Base-by-base conservation (phyloP, 2,888 invertebrate genomes). In the Acleris sparsana region DNA sequence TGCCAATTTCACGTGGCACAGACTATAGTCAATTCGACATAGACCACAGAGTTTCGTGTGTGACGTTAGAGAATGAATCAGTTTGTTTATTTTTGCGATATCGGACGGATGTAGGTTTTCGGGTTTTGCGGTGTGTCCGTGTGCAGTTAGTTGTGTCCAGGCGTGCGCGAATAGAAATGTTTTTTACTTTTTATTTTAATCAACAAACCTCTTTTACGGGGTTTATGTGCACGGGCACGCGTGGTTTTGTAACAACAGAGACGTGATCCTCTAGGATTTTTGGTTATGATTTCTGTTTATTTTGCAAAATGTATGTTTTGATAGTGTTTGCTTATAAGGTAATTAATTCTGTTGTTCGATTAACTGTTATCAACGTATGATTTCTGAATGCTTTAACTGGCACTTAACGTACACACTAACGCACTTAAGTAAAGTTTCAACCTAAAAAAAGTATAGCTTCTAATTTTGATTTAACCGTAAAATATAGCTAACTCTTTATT, bases 91-190 rank as follows among this genome's bases (percentile, higher is more conserved):
- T 90, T 89, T 88, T 79, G 75, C 73, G 69, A 83, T 86, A 85
- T 86, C 80, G 79, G 78, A 82, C 82, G 82, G 83, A 87, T 89
- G 88, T 89, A 89, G 89, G 89, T 89, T 90, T 90, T 89, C 80
- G 84, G 88, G 89, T 88, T 33, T 88, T 89, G 90, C 84, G 90
- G 89, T 87, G 80, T 80, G 81, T 83, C 78, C 75, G 81, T 80
- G 83, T 80, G 80, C 85, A 82, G 80, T 81, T 79, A 76, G 80
- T 77, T 81, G 82, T 83, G 80, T 82, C 85, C 83, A 82, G 81
- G 82, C 80, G 46, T 79, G 80, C 73, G 74, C 76, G 76, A 80
- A 79, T 82, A 78, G 80, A 82, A 83, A 77, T 78, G 74, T 78
- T 77, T 78, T 82, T 79, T 73, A 68, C 18, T 67, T 65, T 67